Evolutionary conservation across 53 echinoderm and acorn worm genomes (phyloP).

Genomic region (Actinopyga echinites): DNA sequence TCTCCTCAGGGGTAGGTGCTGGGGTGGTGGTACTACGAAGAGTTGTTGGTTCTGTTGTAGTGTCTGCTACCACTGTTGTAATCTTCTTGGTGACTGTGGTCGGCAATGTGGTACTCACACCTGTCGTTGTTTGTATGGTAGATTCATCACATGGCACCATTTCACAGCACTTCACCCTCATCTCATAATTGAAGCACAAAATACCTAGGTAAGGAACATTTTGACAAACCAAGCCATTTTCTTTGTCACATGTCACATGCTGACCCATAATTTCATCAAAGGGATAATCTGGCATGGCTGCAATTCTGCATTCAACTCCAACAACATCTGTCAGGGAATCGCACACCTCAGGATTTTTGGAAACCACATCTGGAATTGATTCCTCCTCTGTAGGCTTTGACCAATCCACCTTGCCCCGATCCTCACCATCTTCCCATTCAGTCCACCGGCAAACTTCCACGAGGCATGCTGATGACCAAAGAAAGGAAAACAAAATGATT

Average conservation of each 20-base stretch:
- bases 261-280: conserved; percentile 31
- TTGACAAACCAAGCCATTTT: conserved; percentile 22
- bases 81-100: not conserved
- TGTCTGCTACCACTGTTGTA: not conserved
- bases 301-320: conserved; percentile 9
- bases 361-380: not conserved
- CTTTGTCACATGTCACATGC: conserved; percentile 4
- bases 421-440: conserved; percentile 27
- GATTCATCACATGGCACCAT: conserved; percentile 5
- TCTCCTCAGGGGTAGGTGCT: not conserved
- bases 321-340: not conserved
- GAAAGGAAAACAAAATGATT: not conserved
- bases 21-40: not conserved
- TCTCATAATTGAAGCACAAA: conserved; percentile 22
- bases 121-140: not conserved
- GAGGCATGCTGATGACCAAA: conserved; percentile 7
- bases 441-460: conserved; percentile 22
- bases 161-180: conserved; percentile 10
- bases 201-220: not conserved
- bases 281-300: conserved; percentile 26
- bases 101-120: not conserved
- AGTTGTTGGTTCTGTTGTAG: not conserved
- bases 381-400: conserved; percentile 1
- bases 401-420: conserved; percentile 17
- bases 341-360: not conserved